These are phyloP conservation scores for Dasypolia templi DNA, from an alignment of 2,888 invertebrate genomes.

Conservation along the genomic window DNA sequence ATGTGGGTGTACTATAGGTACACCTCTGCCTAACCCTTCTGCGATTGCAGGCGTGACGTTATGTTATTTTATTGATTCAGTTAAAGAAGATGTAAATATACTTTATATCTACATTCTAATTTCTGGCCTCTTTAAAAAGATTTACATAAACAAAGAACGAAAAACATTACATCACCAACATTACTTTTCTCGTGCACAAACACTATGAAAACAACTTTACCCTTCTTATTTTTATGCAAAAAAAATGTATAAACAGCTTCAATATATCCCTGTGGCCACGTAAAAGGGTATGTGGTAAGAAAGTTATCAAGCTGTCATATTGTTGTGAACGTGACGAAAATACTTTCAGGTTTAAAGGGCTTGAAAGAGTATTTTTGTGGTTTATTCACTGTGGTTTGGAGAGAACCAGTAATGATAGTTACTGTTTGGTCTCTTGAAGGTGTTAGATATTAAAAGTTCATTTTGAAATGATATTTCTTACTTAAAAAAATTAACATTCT, in stretches of 20 bases:
- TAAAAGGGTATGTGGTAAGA: constrained; percentile 47
- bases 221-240: constrained; percentile 41
- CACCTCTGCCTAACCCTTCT: too few relatives aligned
- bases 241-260: constrained; percentile 15
- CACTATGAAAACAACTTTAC: constrained; percentile 12
- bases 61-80: too few relatives aligned
- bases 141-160: background rate
- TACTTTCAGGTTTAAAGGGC: constrained; percentile 14
- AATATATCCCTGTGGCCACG: constrained; percentile 26
- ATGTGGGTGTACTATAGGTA: too few relatives aligned
- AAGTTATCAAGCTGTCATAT: constrained; percentile 55
- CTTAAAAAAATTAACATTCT: too few relatives aligned
- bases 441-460: too few relatives aligned
- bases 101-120: too few relatives aligned
- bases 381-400: background rate
- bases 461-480: too few relatives aligned
- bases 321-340: constrained; percentile 51
- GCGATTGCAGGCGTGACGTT: too few relatives aligned
- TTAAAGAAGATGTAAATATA: too few relatives aligned
- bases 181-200: background rate
- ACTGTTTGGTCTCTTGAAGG: background rate
- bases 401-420: background rate
- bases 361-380: constrained; percentile 1
- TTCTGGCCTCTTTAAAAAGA: too few relatives aligned
- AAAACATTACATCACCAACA: background rate